Base-by-base conservation (phyloP, 2,113 vertebrate genomes). In the Neolamprologus hecqui region DNA sequence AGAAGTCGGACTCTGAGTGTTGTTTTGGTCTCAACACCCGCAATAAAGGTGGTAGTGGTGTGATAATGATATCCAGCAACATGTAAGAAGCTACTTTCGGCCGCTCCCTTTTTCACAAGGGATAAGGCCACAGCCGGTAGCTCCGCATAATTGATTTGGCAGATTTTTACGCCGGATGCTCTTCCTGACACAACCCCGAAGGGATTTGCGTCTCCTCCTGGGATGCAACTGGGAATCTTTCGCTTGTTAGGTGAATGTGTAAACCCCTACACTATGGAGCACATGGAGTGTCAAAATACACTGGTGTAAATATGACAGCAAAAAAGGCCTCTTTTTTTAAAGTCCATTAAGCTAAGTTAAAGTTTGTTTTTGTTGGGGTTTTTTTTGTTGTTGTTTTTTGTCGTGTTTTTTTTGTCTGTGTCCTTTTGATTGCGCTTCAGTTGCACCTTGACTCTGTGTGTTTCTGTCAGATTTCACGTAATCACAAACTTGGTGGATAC, bases 241-340 rank as follows among this genome's bases (percentile, higher is more conserved):
- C 1, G 40, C 40, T 75, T 75, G 68, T 47, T 47, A 47, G 23
- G 40, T 75, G 68, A 75, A 75, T 75, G 68, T 47, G 68, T 75
- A 75, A 75, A 75, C 68, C 14, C 68, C 68, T 75, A 75, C 14
- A 75, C 68, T 47, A 28, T 28, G 40, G 68, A 75, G 68, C 68
- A 75, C 84, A 86, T 77, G 45, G 82, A 87, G 89, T 55, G 88
- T 89, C 75, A 82, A 81, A 86, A 89, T 17, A 89, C 86, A 89
- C 81, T 2, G 75, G 82, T 87, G 90, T 86, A 63, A 88, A 88
- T 84, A 87, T 89, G 88, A 93, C 88, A 84, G 91, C 86, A 89
- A 93, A 92, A 68, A 95, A 94, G 93, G 92, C 94, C 93, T 93
- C 91, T 91, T 89, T 90, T 92, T 79, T 84, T 58, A 13, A 3